Conservation (phyloP, 2,888 invertebrate species). For the Leptarthrus brevirostris region DNA sequence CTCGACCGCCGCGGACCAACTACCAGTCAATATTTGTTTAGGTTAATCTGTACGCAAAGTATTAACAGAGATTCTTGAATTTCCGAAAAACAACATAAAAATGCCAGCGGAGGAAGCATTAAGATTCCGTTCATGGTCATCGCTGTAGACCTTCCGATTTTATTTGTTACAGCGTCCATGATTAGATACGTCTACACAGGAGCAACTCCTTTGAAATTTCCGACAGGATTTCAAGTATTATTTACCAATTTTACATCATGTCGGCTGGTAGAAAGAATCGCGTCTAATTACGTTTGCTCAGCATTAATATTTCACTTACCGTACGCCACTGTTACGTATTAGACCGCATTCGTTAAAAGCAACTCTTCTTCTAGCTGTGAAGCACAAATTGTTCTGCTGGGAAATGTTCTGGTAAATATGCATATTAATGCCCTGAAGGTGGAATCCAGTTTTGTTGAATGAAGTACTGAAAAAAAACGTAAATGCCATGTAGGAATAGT, state of each 20-base stretch:
- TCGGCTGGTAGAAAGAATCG: slow-evolving; percentile 24
- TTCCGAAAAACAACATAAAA: slow-evolving; percentile 41
- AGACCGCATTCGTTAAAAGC: slow-evolving; percentile 1
- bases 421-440: neutral
- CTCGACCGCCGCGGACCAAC: slow-evolving; percentile 45
- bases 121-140: slow-evolving; percentile 13
- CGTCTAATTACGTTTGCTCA: slow-evolving; percentile 40
- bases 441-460: neutral
- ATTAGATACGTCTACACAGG: slow-evolving; percentile 7
- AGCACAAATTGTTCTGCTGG: neutral
- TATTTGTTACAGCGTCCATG: neutral
- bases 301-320: neutral
- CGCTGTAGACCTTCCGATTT: neutral
- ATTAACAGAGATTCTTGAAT: slow-evolving; percentile 47
- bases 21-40: slow-evolving; percentile 54
- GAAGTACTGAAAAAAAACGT: neutral
- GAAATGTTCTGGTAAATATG: neutral
- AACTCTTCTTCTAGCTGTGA: slow-evolving; percentile 2
- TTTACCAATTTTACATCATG: slow-evolving; percentile 45
- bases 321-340: slow-evolving; percentile 28
- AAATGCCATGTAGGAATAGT: no score
- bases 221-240: slow-evolving; percentile 40
- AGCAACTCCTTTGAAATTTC: slow-evolving; percentile 22
- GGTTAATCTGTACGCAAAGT: slow-evolving; percentile 54
- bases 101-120: slow-evolving; percentile 23